Conservation (phyloP, 2,113 vertebrate species). For the Entomyzon cyanotis region DNA sequence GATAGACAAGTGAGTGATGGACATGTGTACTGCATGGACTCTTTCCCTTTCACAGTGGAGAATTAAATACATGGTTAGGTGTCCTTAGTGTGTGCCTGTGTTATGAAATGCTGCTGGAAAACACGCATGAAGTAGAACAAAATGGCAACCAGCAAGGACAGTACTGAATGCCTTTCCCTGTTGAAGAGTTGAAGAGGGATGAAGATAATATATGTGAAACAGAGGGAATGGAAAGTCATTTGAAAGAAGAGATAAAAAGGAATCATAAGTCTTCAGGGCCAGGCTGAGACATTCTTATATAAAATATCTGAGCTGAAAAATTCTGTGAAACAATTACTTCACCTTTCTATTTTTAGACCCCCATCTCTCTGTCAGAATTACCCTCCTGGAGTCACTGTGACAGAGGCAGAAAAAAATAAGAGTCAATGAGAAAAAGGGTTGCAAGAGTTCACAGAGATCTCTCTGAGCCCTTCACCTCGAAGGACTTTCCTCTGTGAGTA, state of each 20-base stretch:
- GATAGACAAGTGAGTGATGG: background rate
- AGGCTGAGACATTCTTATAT: background rate
- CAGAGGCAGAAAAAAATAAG: background rate
- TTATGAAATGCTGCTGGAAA: background rate
- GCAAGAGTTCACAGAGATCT: background rate
- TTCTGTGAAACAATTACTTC: background rate
- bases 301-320: background rate
- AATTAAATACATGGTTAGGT: background rate
- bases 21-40: accelerated
- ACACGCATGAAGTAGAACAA: background rate
- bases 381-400: background rate
- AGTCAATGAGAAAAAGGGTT: background rate
- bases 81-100: background rate
- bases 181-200: background rate
- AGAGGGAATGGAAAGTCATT: background rate
- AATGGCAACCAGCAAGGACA: background rate
- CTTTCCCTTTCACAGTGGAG: background rate
- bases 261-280: background rate
- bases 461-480: background rate
- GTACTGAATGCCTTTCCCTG: background rate
- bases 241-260: background rate
- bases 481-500: background rate
- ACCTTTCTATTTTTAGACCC: background rate
- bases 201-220: background rate
- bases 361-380: background rate